phyloP scores from a whole-genome alignment of 2,888 invertebrate genomes.

The Griposia aprilina region DNA sequence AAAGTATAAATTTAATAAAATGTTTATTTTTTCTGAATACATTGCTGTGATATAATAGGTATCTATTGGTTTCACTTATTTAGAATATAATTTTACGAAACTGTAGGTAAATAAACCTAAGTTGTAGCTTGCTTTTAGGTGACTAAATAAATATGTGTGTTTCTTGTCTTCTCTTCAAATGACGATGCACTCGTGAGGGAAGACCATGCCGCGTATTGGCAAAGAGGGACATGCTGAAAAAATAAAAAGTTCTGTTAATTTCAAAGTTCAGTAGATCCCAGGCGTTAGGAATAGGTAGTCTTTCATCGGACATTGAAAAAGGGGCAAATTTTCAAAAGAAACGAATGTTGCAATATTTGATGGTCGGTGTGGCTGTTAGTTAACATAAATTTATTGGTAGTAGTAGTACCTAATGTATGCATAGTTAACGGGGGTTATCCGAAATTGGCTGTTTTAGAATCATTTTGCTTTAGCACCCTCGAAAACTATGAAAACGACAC shows the following conservation, averaged over 20 bases:
- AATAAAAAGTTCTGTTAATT: slow-evolving; percentile 35
- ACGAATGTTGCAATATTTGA: neutral
- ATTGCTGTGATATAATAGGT: slow-evolving; percentile 1
- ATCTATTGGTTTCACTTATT: slow-evolving; percentile 10
- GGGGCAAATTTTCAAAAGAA: neutral
- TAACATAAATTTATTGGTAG: neutral
- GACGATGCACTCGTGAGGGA: slow-evolving; percentile 93
- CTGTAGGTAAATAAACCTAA: slow-evolving; percentile 30
- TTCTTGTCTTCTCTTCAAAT: slow-evolving; percentile 87
- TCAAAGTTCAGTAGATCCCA: neutral
- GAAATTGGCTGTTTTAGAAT: too few relatives aligned
- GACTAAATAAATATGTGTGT: slow-evolving; percentile 59
- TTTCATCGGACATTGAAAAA: neutral
- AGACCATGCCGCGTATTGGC: slow-evolving; percentile 85
- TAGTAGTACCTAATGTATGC: neutral
- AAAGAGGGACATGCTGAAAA: slow-evolving; percentile 91
- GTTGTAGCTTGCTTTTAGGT: slow-evolving; percentile 13
- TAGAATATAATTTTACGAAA: slow-evolving; percentile 11
- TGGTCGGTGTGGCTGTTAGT: neutral
- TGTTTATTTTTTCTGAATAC: slow-evolving; percentile 35
- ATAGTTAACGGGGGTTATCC: neutral
- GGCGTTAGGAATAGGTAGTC: neutral
- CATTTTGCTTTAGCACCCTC: too few relatives aligned
- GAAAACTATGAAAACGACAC: too few relatives aligned
- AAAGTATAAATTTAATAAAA: neutral